Percentiles rank a stretch among this genome's conserved stretches.
Conservation (phyloP, 2,113 vertebrate species). For the Thamnaconus septentrionalis region DNA sequence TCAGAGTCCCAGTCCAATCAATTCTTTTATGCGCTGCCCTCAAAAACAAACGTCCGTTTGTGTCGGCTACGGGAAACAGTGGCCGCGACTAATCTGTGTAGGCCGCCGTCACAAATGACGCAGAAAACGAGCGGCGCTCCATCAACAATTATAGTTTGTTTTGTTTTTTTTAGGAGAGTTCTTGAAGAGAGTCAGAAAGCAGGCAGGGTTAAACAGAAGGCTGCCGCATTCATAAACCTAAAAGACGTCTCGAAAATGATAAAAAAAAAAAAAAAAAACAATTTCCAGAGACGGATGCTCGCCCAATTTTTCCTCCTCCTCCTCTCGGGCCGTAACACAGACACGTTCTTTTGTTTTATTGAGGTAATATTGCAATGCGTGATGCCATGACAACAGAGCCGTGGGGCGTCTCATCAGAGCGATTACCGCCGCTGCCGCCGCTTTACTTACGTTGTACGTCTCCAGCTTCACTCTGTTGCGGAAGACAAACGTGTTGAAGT, state of each 20-base stretch:
- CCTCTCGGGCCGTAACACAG: not conserved
- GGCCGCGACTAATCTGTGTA: slow-evolving; percentile 51
- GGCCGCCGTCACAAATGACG: slow-evolving; percentile 31
- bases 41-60: slow-evolving; percentile 64
- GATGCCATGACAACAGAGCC: not conserved
- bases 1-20: slow-evolving; percentile 70
- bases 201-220: slow-evolving; percentile 3
- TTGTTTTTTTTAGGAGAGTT: not conserved
- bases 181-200: slow-evolving; percentile 26
- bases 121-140: slow-evolving; percentile 39
- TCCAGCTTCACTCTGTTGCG: slow-evolving; percentile 91
- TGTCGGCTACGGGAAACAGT: slow-evolving; percentile 56
- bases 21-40: slow-evolving; percentile 60
- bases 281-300: too few species aligned
- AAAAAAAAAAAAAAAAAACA: not conserved
- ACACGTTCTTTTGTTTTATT: slow-evolving; percentile 2
- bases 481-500: slow-evolving; percentile 89
- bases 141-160: slow-evolving; percentile 1
- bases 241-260: slow-evolving; percentile 2
- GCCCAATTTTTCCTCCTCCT: too few species aligned
- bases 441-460: slow-evolving; percentile 91
- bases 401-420: not conserved
- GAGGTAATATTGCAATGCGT: not conserved
- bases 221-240: slow-evolving; percentile 1
- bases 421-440: not conserved